Base-by-base conservation (phyloP, 2,888 invertebrate genomes). In the Congeria kusceri region DNA sequence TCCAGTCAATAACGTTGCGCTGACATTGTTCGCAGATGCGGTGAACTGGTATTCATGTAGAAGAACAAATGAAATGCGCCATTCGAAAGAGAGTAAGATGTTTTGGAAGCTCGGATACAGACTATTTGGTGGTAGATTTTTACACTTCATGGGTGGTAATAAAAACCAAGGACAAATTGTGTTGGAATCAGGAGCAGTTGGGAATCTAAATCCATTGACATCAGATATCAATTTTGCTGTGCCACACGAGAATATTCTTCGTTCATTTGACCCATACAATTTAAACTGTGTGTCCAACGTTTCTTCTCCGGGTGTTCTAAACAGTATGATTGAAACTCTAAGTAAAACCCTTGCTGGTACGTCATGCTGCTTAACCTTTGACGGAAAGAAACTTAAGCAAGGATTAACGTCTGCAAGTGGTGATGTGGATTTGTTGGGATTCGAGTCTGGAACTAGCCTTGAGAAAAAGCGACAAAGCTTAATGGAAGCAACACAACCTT, bases 371-470 rank as follows among this genome's bases (percentile, higher is more conserved):
- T 32, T 32, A 32, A 32, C 32, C 4, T 32, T 32, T 9, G 32
- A 32, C 9, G 32, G 32, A 32, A 32, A 32, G 9, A 32, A 32
- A 32, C 32, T 32, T 32, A 58, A 58, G 58, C 20, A 25, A 28
- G 9, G 58, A 18, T 23, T 58, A 28, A 27, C 61, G 13, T 13
- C 13, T 28, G 9, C 46, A 4, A 23, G 47, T 28, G 46, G 68
- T 4, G 68, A 68, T 28, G 32, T 61, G 0, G 68, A 68, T 29
- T 11, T 68, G 2, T 27, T 68, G 0, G 68, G 68, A n/a, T 59
- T 59, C 47, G 68, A 68, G 20, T 29, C 28, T 27, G 28, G 47
- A 0, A 7, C 32, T 9, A 32, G 32, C 9, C 32, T 32, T 32
- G 32, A 32, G 9, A 32, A 32, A 32, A 32, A 32, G 32, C 32